These are phyloP conservation scores for Diacarnus erythraeanus DNA, from an alignment of 37 sponge, comb jelly and placozoan species.

Conservation along the genomic window DNA sequence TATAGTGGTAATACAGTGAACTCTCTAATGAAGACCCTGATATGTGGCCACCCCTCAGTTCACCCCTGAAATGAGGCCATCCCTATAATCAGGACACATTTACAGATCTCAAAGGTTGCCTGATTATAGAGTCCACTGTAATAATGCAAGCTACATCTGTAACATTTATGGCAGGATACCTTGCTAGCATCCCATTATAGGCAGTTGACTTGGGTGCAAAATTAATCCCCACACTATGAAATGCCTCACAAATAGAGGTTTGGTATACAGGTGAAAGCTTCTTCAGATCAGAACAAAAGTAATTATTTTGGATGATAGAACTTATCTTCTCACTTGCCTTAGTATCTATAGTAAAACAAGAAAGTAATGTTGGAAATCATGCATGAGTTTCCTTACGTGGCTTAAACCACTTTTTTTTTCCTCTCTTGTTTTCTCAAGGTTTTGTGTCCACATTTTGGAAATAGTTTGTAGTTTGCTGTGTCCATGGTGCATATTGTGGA, in stretches of 20 bases:
- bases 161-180: not conserved
- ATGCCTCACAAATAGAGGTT: constrained; percentile 59
- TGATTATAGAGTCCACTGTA: too few relatives aligned
- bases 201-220: constrained; percentile 70
- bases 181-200: constrained; percentile 46
- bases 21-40: too few relatives aligned
- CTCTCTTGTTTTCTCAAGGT: not conserved
- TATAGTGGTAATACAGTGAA: not conserved
- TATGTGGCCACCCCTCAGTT: too few relatives aligned
- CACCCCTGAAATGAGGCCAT: too few relatives aligned
- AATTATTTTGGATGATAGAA: constrained; percentile 6
- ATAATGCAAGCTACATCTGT: too few relatives aligned
- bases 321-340: constrained; percentile 54
- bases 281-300: constrained; percentile 9
- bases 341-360: constrained; percentile 29
- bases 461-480: not conserved
- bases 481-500: constrained; percentile 9
- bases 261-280: constrained; percentile 51
- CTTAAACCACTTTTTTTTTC: not conserved
- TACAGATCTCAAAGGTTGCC: too few relatives aligned
- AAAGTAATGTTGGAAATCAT: not conserved
- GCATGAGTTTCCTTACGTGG: not conserved
- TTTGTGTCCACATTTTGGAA: not conserved
- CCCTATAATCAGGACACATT: too few relatives aligned
- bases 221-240: constrained; percentile 73